Conservation (phyloP, 2,797 vertebrate genomes). For the Micrastur ruficollis region DNA sequence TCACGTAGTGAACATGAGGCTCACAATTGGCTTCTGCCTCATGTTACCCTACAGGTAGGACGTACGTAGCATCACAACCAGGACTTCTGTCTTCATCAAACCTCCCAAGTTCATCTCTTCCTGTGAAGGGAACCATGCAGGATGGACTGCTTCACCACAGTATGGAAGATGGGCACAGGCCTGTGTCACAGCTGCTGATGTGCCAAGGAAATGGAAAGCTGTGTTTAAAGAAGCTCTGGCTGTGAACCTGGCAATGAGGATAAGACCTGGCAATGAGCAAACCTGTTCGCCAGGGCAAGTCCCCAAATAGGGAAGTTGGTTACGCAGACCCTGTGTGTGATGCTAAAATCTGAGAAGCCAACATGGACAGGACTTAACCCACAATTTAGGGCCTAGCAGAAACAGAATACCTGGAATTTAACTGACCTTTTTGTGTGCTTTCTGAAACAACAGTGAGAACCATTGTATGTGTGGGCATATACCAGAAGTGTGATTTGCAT, state of each 20-base stretch:
- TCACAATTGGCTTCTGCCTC: neutral
- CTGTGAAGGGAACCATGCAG: neutral
- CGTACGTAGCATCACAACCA: neutral
- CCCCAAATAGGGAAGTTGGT: neutral
- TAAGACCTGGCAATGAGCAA: neutral
- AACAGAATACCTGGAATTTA: neutral
- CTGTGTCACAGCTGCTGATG: neutral
- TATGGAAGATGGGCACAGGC: neutral
- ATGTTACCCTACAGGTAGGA: neutral
- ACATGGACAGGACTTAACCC: neutral
- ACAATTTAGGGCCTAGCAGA: neutral
- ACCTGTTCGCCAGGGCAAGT: neutral
- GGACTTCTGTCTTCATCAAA: neutral
- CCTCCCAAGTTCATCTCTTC: neutral
- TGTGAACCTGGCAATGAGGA: neutral
- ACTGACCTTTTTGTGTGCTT: neutral
- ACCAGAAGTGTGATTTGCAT: neutral
- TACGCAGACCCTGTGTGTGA: neutral
- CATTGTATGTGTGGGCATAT: neutral
- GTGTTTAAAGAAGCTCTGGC: neutral
- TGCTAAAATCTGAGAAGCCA: neutral
- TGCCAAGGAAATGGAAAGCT: neutral
- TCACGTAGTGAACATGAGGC: fast-evolving
- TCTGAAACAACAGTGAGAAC: neutral
- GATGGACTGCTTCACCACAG: fast-evolving